Evolutionary conservation across 2,888 invertebrate species (phyloP), one percentile per base, ranked within the genome.

Genomic region (Tineola bisselliella): DNA sequence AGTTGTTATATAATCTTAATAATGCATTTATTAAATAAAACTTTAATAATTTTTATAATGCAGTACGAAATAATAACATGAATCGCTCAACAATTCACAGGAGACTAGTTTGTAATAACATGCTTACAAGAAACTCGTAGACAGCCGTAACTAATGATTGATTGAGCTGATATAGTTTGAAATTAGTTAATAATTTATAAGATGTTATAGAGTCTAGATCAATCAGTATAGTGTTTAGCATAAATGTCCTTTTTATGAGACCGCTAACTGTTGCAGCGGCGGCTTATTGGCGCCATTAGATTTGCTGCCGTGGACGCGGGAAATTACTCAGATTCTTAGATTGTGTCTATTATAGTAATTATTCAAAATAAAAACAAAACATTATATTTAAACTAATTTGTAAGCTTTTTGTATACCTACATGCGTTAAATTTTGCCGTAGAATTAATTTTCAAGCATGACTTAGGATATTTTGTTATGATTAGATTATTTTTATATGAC

Each of bases 281-380:
- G 84, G 84, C 84, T 73, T 64, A 11, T 79, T 74, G 79, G 78
- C 81, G 78, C 73, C 78, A 73, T 72, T 77, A 25, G 79, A 73
- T 72, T 79, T 80, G 79, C 81, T 76, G 17, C 8, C 56, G 78
- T 73, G 71, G 74, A 74, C 76, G 69, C 74, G 76, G 79, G 77
- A 81, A 86, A 84, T 86, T 83, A 81, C 76, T 82, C 73, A 76
- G 74, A 74, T 77, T 66, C 74, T 72, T 74, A 77, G 74, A 78
- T 56, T 25, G 11, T 80, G 78, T 76, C 71, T 75, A 6, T 56
- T 56, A 56, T 56, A 48, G 13, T 48, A 18, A 48, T 48, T 38
- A 38, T 38, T 6, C 10, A 25, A 25, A 25, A 25, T 25, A 25
- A 25, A 25, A 25, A 25, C 25, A 25, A 25, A 4, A 25, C 2